Evolutionary conservation across 2,113 vertebrate genomes (phyloP), one percentile per base, ranked within the genome.

Genomic region (Petroica traversi): DNA sequence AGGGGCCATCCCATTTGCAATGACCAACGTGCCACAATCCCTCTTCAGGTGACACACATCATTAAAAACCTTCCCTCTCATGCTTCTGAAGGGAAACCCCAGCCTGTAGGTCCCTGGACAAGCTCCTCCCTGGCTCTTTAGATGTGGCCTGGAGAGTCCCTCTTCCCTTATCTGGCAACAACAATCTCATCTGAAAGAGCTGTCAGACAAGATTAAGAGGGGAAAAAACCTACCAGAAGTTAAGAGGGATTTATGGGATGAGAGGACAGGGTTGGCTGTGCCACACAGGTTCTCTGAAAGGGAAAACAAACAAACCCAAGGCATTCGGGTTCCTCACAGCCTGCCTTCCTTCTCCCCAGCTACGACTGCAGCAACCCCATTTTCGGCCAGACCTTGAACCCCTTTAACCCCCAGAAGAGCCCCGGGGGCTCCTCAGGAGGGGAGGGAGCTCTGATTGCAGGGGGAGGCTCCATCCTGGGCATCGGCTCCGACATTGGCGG

Each of bases 1-100:
- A 81, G 99, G 98, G 55, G 99, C 99, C 19, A 97, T 99, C 96
- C 98, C 98, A 8, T 99, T 99, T 82, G 97, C 98, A 74, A 98
- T 98, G 97, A 99, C 99, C 87, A 99, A 99, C 28, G 40, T 99
- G 34, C 97, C 98, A 0, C 99, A 99, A 59, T 96, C 94, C 12
- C 89, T 99, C 24, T 68, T 99, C 41, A 98, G 73, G 98, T 99
- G 97, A 98, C 23, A 33, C 7, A 45, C 12, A 26, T 12, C 9
- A 18, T 46, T 48, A 51, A 26, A 75, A 66, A 46, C 31, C 6
- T 62, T 52, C 15, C 36, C 40, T 85, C 55, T 90, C 73, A 13
- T 85, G 33, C 19, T 46, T 40, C 69, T 74, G 48, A 78, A 88
- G 62, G 8, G 64, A 66, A 89, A 96, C 51, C 6, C 20, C 55